These are phyloP conservation scores for Phataginus tetradactyla DNA, from an alignment of 2,797 vertebrate species.

Conservation along the genomic window DNA sequence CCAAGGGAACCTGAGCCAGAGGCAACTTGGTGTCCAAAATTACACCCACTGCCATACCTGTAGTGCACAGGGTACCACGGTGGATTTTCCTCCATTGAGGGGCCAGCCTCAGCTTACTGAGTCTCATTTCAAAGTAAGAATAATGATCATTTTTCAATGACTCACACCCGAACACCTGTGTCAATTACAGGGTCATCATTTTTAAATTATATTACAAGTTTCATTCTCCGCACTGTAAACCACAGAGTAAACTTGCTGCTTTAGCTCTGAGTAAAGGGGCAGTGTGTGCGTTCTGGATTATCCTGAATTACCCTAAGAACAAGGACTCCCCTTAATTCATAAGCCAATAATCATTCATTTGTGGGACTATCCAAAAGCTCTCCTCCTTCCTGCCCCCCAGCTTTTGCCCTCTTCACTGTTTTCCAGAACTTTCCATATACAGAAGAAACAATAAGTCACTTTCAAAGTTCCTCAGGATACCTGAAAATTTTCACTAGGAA, in stretches of 20 bases:
- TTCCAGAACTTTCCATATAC: neutral
- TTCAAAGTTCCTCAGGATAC: neutral
- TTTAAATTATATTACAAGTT: slow-evolving; percentile 17
- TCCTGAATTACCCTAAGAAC: neutral
- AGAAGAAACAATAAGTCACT: neutral
- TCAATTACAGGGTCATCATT: neutral
- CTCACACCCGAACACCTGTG: slow-evolving; percentile 30
- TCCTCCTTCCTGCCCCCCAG: neutral
- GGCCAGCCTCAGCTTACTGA: neutral
- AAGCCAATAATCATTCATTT: neutral
- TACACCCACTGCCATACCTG: neutral
- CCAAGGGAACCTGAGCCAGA: neutral
- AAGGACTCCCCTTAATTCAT: neutral
- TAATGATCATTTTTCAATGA: slow-evolving; percentile 28
- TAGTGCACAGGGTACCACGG: neutral
- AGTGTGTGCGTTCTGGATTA: slow-evolving; percentile 29
- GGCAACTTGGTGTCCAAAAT: neutral
- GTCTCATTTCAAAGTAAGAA: slow-evolving; percentile 25
- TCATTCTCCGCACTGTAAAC: slow-evolving; percentile 5
- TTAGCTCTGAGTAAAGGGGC: neutral
- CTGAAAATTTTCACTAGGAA: neutral
- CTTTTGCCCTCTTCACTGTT: neutral
- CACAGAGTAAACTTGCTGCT: neutral
- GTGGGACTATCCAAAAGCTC: neutral
- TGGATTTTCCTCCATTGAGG: slow-evolving; percentile 45